Base-by-base conservation (phyloP, 2,797 vertebrate species). In the Crocidura indochinensis region DNA sequence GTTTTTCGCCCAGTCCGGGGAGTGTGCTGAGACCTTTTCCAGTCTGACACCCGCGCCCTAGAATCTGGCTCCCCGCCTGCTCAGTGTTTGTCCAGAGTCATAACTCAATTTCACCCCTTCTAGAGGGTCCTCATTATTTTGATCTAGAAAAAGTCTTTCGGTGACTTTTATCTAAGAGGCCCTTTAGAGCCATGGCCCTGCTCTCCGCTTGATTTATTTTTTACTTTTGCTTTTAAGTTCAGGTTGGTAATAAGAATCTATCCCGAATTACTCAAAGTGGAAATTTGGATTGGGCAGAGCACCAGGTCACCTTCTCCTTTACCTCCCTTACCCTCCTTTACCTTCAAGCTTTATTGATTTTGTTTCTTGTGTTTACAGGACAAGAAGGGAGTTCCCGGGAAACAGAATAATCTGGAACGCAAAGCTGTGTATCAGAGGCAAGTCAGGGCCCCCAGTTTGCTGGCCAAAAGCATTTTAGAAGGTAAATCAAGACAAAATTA, bases 401-500 rank as follows among this genome's bases (percentile, higher is more conserved):
- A 99, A 97, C 98, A 98, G 68, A 97, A 98, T 85, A 98, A 98
- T 71, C 97, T 99, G 20, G 99, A 99, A 95, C 98, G 99, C 96
- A 98, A 99, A 97, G 97, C 98, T 3, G 98, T 99, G 12, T 99
- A 99, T 95, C 99, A 99, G 97, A 98, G 99, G 92, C 99, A 99
- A 90, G 98, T 99, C 84, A 98, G 99, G 62, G 98, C 99, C 0
- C 99, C 99, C 64, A 99, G 99, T 96, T 98, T 99, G 98, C 98
- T 99, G 97, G 99, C 99, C 88, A 99, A 99, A 97, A 99, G 99
- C 98, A 99, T 99, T 97, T 97, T 99, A 62, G 99, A 99, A 99
- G 99, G 99, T 98, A 97, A 98, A 94, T 51, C 67, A 51, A 91
- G 0, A 0, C 76, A 62, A 47, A 51, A 62, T 46, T 24, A 64